Base-by-base conservation (phyloP, 2,888 invertebrate genomes). In the Ennomos erosarius region DNA sequence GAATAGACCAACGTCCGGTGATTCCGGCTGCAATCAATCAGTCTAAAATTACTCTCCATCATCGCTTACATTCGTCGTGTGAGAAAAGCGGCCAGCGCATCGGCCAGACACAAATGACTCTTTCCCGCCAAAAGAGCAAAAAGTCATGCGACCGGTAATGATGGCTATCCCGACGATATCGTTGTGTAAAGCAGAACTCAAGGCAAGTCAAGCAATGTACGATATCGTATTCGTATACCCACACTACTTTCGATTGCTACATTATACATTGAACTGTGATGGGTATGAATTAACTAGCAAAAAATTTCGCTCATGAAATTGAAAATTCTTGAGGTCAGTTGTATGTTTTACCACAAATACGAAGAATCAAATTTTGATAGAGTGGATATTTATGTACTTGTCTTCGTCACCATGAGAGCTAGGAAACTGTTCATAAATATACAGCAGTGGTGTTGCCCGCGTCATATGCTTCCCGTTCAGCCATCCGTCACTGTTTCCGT, bases 401-500 rank as follows among this genome's bases (percentile, higher is more conserved):
- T 33, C 33, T 16, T 16, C 16, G 42, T 16, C 13, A 16, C 42
- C 42, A 12, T 43, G 11, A 44, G 34, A 47, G 46, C 13, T 56
- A 46, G 43, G 34, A 9, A 16, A 47, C 47, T 47, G 57, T 51
- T 11, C 10, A 9, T 34, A 39, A 40, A 37, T 57, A 43, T n/a
- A 59, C 45, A 33, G 59, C 42, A 34, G 34, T 49, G 37, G 13
- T 45, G 48, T 10, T 42, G 35, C 59, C 60, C 59, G 58, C 74
- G 74, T 75, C 81, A 78, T 82, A 73, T 77, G 78, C 70, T 73
- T 68, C 64, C 58, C 52, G 59, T 67, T 70, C 71, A 69, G 68
- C 71, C 76, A 76, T 77, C 77, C 79, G 78, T 79, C 77, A 75
- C 74, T 59, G 76, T 77, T 84, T 86, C 87, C 87, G 85, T 71